Base-by-base conservation (phyloP, 2,113 vertebrate species). In the Butastur rufipennis region DNA sequence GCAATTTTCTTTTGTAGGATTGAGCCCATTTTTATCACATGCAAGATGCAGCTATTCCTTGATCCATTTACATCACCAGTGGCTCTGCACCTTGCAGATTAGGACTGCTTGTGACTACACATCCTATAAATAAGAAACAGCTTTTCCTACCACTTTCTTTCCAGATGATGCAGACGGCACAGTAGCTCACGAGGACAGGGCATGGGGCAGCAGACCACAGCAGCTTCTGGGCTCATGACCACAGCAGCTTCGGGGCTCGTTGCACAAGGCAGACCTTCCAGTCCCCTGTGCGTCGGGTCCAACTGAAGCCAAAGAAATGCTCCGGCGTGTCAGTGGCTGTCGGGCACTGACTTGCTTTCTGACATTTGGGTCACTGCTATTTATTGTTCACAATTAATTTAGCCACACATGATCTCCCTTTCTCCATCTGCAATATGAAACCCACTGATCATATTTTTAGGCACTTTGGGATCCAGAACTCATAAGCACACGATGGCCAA, bases 201-300 rank as follows among this genome's bases (percentile, higher is more conserved):
- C 26, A 10, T 0, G 8, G 88, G 71, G 62, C 62, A 52, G 66
- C 77, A 45, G 73, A 21, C 47, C 6, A 20, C 61, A 45, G 84
- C 26, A 36, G 48, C 26, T 23, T 2, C 11, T 53, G 52, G 27
- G 52, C 27, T 31, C 27, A 53, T 17, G 73, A 16, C 66, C 10
- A 27, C 56, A 48, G 84, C 23, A 36, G 48, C 26, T 23, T 2
- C 7, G 1, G 86, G 62, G 52, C 70, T 34, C 42, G 3, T 9
- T 31, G 16, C 3, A 0, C 27, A 10, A 9, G 45, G 62, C 80
- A 53, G 40, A 55, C 10, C 38, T 4, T 34, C 14, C 3, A 7
- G 20, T 61, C 18, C 56, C 8, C 0, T 0, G 2, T 4, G 22
- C 3, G 0, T 7, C 1, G 3, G 53, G 38, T 40, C 42, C 9